Conservation (phyloP, 2,113 vertebrate species). For the Cynocephalus volans region DNA sequence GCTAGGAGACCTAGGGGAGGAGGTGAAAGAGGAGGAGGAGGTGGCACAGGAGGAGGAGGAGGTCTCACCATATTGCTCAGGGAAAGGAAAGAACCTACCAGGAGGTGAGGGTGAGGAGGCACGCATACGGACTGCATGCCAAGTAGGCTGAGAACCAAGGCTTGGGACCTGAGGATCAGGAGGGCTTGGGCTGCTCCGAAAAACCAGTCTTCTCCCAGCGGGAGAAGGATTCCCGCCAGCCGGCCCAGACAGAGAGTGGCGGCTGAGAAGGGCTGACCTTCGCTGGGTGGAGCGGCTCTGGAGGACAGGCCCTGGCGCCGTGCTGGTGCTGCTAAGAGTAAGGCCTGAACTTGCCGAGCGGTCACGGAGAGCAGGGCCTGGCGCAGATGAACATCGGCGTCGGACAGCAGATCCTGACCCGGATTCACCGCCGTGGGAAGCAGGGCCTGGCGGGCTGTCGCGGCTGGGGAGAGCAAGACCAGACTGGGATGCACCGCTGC, state of each 20-base stretch:
- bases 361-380: neutral
- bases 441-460: neutral
- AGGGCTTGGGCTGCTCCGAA: neutral
- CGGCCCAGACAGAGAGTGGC: no score
- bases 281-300: neutral
- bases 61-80: accelerated
- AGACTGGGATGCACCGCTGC: neutral
- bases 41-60: neutral
- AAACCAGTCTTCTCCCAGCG: neutral
- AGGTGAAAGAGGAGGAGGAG: accelerated
- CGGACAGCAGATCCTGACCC: neutral
- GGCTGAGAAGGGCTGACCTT: neutral
- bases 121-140: constrained; percentile 68
- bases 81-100: neutral
- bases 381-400: neutral
- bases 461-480: neutral
- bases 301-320: neutral
- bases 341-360: neutral
- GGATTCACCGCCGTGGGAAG: neutral
- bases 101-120: constrained; percentile 76
- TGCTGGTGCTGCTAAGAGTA: neutral
- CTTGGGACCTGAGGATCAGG: neutral
- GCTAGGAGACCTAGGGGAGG: neutral
- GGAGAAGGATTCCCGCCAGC: neutral
- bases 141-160: neutral